These are phyloP conservation scores for Heloderma charlesbogerti DNA, from an alignment of 2,113 vertebrate species.

Conservation along the genomic window DNA sequence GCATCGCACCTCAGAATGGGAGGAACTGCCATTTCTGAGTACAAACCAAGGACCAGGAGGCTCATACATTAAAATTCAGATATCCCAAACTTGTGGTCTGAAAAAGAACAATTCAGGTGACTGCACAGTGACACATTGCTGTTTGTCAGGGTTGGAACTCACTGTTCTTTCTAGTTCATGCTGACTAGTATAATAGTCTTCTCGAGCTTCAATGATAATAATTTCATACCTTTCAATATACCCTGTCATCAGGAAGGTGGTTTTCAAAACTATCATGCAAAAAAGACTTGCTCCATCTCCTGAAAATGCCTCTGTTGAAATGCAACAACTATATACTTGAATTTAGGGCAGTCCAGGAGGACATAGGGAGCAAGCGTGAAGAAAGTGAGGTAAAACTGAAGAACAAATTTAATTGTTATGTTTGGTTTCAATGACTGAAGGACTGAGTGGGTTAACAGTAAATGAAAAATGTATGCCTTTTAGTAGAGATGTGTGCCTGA, in stretches of 20 bases:
- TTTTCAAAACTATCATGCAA: conserved; percentile 38
- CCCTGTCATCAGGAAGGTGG: conserved; percentile 5
- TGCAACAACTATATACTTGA: neutral
- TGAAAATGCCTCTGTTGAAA: neutral
- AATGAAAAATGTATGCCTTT: too few relatives aligned
- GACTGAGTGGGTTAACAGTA: too few relatives aligned
- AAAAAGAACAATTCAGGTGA: neutral
- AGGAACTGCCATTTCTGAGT: neutral
- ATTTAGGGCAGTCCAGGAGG: neutral
- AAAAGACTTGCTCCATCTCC: neutral
- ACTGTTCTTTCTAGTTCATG: neutral
- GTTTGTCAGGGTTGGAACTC: neutral
- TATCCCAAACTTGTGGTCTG: neutral
- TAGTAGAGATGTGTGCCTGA: too few relatives aligned
- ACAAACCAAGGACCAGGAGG: neutral
- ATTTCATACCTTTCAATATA: conserved; percentile 10
- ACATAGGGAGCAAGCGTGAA: neutral
- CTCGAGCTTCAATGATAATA: neutral
- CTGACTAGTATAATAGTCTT: neutral
- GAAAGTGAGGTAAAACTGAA: too few relatives aligned
- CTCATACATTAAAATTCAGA: conserved; percentile 9
- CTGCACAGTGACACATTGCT: accelerated
- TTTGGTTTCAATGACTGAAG: too few relatives aligned
- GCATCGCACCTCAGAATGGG: neutral
- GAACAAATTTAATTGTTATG: too few relatives aligned